These are phyloP conservation scores for Chionis minor DNA, from an alignment of 2,113 vertebrate genomes.

Conservation along the genomic window DNA sequence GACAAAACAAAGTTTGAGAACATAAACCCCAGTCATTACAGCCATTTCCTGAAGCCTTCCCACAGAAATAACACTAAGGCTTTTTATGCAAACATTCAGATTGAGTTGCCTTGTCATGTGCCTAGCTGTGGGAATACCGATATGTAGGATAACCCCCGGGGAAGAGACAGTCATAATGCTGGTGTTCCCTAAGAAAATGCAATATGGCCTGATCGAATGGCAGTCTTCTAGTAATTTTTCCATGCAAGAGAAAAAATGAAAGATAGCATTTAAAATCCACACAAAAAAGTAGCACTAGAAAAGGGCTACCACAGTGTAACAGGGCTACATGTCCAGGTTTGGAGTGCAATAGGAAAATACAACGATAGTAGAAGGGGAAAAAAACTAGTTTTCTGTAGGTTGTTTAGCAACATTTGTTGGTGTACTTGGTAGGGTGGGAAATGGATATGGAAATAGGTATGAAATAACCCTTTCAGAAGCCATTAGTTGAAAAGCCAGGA, in stretches of 20 bases:
- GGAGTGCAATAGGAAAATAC: neutral
- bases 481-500: neutral
- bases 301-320: neutral
- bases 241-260: neutral
- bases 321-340: neutral
- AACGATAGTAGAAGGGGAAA: neutral
- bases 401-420: neutral
- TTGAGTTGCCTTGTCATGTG: neutral
- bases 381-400: neutral
- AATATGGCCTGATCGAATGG: neutral
- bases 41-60: slow-evolving; percentile 25
- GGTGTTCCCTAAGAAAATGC: neutral
- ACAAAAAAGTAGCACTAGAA: neutral
- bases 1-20: slow-evolving; percentile 1
- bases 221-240: neutral
- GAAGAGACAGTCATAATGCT: neutral
- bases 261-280: neutral
- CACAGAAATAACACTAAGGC: neutral
- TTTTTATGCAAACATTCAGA: neutral
- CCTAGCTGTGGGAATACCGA: neutral
- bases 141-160: neutral
- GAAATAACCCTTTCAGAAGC: neutral
- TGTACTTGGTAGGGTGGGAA: rapidly evolving
- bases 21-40: neutral
- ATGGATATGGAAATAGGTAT: neutral